A percentile compares a stretch with the other conserved stretches of the same genome.
Evolutionary conservation across 2,113 vertebrate genomes (phyloP).

Genomic region (Anolis carolinensis): DNA sequence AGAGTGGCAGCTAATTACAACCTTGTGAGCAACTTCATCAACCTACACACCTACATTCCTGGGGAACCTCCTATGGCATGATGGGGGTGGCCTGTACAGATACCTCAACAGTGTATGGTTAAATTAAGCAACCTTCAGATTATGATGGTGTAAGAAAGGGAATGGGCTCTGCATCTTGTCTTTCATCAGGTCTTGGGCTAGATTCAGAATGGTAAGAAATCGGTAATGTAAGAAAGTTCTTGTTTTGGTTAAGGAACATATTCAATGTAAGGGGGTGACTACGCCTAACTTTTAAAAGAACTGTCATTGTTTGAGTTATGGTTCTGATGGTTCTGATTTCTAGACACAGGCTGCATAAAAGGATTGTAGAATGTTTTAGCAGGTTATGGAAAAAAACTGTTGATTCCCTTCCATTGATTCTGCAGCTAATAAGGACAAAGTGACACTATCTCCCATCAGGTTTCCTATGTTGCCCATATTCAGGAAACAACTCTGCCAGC

Average conservation of each 20-base stretch:
- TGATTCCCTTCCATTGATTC: background rate
- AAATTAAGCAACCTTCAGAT: background rate
- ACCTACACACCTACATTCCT: background rate
- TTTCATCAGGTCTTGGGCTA: background rate
- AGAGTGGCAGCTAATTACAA: slow-evolving; percentile 4
- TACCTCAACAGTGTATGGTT: background rate
- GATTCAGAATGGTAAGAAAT: background rate
- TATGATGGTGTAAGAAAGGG: background rate
- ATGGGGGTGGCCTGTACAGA: background rate
- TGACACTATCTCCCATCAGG: too few species aligned
- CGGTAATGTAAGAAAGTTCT: background rate
- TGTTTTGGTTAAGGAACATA: background rate
- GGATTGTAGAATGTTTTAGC: background rate
- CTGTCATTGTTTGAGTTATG: background rate
- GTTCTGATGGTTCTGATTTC: background rate
- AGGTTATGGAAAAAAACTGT: too few species aligned
- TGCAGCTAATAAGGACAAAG: background rate
- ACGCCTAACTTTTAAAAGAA: background rate
- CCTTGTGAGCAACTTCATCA: background rate
- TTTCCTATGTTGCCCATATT: background rate
- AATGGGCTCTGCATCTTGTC: background rate
- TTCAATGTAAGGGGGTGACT: background rate
- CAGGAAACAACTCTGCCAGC: background rate
- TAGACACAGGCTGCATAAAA: background rate
- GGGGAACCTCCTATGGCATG: background rate